These are phyloP conservation scores for Polyergus mexicanus DNA, from an alignment of 1,140 invertebrate genomes.

Conservation along the genomic window DNA sequence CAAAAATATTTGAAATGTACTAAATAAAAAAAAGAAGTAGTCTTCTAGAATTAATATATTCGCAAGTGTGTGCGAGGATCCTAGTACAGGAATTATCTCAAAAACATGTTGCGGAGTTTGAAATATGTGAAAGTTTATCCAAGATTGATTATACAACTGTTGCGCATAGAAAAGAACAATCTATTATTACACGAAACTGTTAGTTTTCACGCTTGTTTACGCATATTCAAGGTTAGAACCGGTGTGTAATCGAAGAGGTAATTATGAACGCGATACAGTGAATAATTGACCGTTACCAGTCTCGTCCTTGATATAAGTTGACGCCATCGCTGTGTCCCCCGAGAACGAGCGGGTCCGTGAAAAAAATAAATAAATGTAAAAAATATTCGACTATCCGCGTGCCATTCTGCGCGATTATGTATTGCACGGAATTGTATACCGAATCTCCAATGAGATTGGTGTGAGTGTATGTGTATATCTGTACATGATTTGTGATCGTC, in stretches of 20 bases:
- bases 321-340: constrained; percentile 78
- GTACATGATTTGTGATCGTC: not conserved
- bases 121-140: not conserved
- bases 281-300: constrained; percentile 79
- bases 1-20: not conserved
- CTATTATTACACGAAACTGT: constrained; percentile 47
- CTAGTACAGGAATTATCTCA: not conserved
- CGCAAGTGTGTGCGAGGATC: not conserved
- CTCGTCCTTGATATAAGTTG: constrained; percentile 84
- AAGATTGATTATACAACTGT: constrained; percentile 31
- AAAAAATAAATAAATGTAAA: constrained; percentile 63
- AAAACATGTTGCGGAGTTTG: not conserved
- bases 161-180: constrained; percentile 8
- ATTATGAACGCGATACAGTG: not conserved
- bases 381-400: constrained; percentile 69
- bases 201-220: constrained; percentile 76
- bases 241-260: constrained; percentile 50
- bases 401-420: constrained; percentile 66
- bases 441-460: not conserved
- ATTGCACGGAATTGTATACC: not conserved
- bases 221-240: constrained; percentile 81
- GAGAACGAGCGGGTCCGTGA: constrained; percentile 28
- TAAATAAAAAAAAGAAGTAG: constrained; percentile 7
- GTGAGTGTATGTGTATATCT: not conserved
- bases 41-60: not conserved